These are phyloP conservation scores for Habroteleia sp. DNA, from an alignment of 2,888 invertebrate species.

Conservation along the genomic window DNA sequence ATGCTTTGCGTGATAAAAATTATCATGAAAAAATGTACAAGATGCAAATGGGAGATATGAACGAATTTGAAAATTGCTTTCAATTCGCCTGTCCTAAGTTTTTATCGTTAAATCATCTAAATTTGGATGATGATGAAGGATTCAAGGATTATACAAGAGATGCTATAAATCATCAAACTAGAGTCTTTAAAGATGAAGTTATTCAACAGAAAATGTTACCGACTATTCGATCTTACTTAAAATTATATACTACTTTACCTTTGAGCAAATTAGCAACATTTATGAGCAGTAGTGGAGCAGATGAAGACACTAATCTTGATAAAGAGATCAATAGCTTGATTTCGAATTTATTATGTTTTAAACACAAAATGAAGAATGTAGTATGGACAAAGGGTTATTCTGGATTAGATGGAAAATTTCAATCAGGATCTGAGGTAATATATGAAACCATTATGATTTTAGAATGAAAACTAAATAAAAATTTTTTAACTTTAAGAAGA, in stretches of 20 bases:
- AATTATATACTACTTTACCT: slow-evolving; percentile 97
- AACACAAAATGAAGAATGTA: slow-evolving; percentile 99
- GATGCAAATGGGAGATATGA: slow-evolving; percentile 96
- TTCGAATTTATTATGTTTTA: slow-evolving; percentile 97
- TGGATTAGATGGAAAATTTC: slow-evolving; percentile 97
- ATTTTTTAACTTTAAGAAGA: too few species aligned
- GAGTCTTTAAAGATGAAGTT: slow-evolving; percentile 98
- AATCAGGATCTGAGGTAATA: slow-evolving; percentile 97
- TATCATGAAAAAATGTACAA: slow-evolving; percentile 98
- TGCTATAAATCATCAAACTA: slow-evolving; percentile 92
- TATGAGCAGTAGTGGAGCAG: slow-evolving; percentile 85
- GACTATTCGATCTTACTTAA: slow-evolving; percentile 96
- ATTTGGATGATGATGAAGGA: slow-evolving; percentile 88
- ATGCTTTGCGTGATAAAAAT: slow-evolving; percentile 92
- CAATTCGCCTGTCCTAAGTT: slow-evolving; percentile 98
- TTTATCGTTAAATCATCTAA: slow-evolving; percentile 93
- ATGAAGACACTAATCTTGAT: slow-evolving; percentile 84
- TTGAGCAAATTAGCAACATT: slow-evolving; percentile 96
- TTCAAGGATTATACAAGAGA: slow-evolving; percentile 93
- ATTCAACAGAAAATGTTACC: slow-evolving; percentile 97
- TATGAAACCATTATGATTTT: too few species aligned
- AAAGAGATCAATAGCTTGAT: slow-evolving; percentile 86
- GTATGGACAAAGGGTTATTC: slow-evolving; percentile 97
- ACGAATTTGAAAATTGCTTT: slow-evolving; percentile 96
- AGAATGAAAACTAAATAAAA: too few species aligned